Evolutionary conservation across 2,888 invertebrate species (phyloP), one percentile per base, ranked within the genome.

Genomic region (Hydroisotoma schaefferi): DNA sequence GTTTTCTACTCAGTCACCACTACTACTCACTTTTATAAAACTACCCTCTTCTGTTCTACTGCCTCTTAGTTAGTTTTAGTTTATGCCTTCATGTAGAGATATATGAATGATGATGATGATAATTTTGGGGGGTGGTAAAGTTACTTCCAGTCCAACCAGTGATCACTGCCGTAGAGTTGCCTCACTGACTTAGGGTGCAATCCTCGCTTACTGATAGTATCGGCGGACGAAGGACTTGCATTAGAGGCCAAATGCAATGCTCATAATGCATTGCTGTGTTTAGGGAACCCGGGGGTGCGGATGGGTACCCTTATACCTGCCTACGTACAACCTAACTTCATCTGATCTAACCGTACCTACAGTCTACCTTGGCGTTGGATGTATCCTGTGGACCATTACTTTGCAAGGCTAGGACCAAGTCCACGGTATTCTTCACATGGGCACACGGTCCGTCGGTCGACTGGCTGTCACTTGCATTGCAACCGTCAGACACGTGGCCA

Each of bases 401-500:
- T 43, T 23, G 43, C 18, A 49, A 18, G 49, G 49, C 48, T 47
- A 18, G 4, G 18, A 28, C 22, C 28, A 18, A 40, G 40, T 40
- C n/a, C 49, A 49, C 27, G 22, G 27, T 26, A 49, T 28, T 49
- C 49, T 49, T 18, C 40, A 40, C 49, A 46, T 28, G 28, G 49
- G 49, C 49, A 49, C 49, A 49, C 49, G 49, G 49, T 49, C 65
- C 59, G 61, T 59, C 66, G 60, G 67, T 58, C 67, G 62, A 69
- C 56, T 65, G 62, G 59, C 68, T 54, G 68, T 65, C 70, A 67
- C 65, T 68, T 67, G 68, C 70, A 67, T 54, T 59, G 67, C 70
- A 68, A 68, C 64, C 61, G 65, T 64, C 68, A 68, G 67, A 68
- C 70, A 70, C 70, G 70, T 68, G 68, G 63, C 68, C 58, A 65